Base-by-base conservation (phyloP, 2,113 vertebrate genomes). In the Spermophilus dauricus region DNA sequence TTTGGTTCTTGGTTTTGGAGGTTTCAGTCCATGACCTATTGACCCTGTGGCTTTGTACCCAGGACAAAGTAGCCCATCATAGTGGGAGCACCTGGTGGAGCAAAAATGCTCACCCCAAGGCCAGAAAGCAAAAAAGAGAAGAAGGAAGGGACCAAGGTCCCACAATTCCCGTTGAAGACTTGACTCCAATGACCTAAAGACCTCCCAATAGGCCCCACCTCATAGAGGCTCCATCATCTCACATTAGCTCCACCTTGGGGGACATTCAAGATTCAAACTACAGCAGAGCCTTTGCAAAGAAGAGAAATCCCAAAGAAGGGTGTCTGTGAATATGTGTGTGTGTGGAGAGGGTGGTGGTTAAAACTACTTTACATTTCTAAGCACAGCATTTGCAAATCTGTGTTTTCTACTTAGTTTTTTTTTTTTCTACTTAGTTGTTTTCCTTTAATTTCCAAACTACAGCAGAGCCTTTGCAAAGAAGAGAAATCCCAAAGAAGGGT, bases 301-400 rank as follows among this genome's bases (percentile, higher is more conserved):
- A 42, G 16, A 30, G 2, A 37, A 37, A 37, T 37, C 37, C 37
- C 37, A 37, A 37, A 37, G 37, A 37, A 37, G 37, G 37, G 37
- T 37, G 37, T 37, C 37, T 37, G 37, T 37, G 37, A 37, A 37
- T 37, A 37, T 37, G 37, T 37, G 37, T 37, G 37, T 37, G 13
- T 14, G 1, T 14, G 11, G 0, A 24, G 26, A 8, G 56, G 8
- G 22, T 12, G 22, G 5, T 37, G 17, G n/a, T 3, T 32, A 20
- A 37, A 32, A 20, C 12, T 37, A 3, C 6, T 8, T 14, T n/a
- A 6, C 4, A 63, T n/a, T 77, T 95, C 34, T 91, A 70, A 88
- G 42, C 24, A 65, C 5, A 61, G 28, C 9, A 1, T 34, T 45
- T 63, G 39, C 17, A 75, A 72, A 51, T 78, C 26, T 83, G 26